Base-by-base conservation (phyloP, 2,797 vertebrate species). In the Fundulus diaphanus region DNA sequence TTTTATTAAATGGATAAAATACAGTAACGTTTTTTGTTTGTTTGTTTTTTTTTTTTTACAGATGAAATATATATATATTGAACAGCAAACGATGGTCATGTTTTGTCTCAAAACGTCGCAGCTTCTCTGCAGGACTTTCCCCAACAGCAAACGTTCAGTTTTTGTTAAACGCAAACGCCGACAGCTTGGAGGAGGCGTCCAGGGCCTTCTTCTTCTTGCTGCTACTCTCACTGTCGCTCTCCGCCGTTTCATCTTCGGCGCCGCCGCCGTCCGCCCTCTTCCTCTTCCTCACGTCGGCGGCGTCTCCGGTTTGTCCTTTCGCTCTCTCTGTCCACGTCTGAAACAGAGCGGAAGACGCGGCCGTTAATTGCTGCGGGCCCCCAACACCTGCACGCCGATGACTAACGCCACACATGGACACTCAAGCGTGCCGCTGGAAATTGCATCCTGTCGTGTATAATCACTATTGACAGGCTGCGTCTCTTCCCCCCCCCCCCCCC, bases 131-230 rank as follows among this genome's bases (percentile, higher is more conserved):
- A 49, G 5, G 48, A 49, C 48, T 20, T 61, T 33, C 35, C 33
- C 54, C 35, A 15, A 18, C n/a, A n/a, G 22, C 8, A 33, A 15
- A 59, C 0, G 0, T 49, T 92, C 73, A 96, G 54, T 85, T 91
- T 80, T 96, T 96, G 82, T 96, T 96, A 87, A 98, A 99, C 0
- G 96, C 97, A 87, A 99, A 99, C 0, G 95, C 94, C 0, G 97
- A 96, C 20, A 99, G 91, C 72, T 95, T 97, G 67, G 91, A 75
- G 3, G 96, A 89, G 0, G 95, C 59, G 77, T 96, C 95, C 52
- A 92, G 72, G 31, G 93, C 52, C 72, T 96, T 97, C 24, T 94
- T 82, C 90, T 96, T 99, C 89, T 96, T 99, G 59, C 95, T 78
- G 0, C 40, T 74, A 20, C 83, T 94, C 27, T 92, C 92, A 42